phyloP scores from a whole-genome alignment of 2,797 vertebrate genomes.

The Holocentrus rufus region DNA sequence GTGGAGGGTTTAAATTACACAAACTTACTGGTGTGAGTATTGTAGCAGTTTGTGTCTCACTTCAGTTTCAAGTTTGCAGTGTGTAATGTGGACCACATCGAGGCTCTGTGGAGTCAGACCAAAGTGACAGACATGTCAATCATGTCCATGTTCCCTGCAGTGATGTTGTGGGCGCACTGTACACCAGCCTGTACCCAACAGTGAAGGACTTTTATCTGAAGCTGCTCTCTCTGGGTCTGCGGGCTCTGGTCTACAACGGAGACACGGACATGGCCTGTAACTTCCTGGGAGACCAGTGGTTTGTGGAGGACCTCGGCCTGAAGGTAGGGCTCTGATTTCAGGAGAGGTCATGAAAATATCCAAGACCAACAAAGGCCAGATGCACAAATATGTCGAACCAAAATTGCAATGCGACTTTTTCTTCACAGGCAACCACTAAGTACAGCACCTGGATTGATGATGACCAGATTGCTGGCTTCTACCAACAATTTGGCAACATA shows the following conservation, averaged over 20 bases:
- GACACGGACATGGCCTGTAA: constrained; percentile 88
- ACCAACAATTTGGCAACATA: constrained; percentile 80
- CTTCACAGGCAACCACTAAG: constrained; percentile 67
- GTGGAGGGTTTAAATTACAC: not conserved
- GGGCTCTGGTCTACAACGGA: constrained; percentile 83
- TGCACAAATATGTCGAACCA: not conserved
- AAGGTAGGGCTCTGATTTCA: constrained; percentile 62
- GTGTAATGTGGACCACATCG: too few species aligned
- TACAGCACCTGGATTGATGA: constrained; percentile 77
- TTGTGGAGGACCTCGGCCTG: constrained; percentile 81
- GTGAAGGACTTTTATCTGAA: constrained; percentile 79
- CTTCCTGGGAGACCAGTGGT: constrained; percentile 85
- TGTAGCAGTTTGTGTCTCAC: too few species aligned
- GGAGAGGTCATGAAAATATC: not conserved
- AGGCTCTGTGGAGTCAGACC: not conserved
- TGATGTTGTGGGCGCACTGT: constrained; percentile 64
- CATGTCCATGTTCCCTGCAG: constrained; percentile 48
- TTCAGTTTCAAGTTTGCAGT: too few species aligned
- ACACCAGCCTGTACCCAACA: constrained; percentile 69
- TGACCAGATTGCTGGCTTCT: constrained; percentile 83
- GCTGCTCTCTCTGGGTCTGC: constrained; percentile 76
- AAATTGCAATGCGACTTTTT: constrained; percentile 11
- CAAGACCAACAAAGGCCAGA: not conserved
- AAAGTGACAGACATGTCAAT: not conserved
- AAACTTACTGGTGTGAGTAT: too few species aligned